Base-by-base conservation (phyloP, 2,797 vertebrate genomes). In the Leuciscus waleckii region DNA sequence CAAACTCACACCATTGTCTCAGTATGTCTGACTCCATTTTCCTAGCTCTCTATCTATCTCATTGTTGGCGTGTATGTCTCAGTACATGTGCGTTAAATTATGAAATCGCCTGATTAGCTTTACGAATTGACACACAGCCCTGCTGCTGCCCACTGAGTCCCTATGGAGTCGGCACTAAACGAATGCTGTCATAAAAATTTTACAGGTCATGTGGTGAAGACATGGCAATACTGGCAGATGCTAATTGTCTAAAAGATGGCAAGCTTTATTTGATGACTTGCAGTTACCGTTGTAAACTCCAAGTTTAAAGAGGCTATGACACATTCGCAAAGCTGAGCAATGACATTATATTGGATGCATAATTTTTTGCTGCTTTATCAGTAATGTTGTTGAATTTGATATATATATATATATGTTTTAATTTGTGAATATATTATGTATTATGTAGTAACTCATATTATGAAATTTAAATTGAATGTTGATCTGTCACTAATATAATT, bases 181-280 rank as follows among this genome's bases (percentile, higher is more conserved):
- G 86, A 90, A 83, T 91, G 80, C 91, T 90, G 87, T 93, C 90
- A 85, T 87, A 90, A 92, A 89, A 63, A 90, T 91, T 92, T 93
- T 90, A 90, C 71, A 35, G 88, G 17, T 76, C 49, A 41, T 81
- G 84, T 21, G 19, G 26, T 63, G 71, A 81, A 75, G 58, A 65
- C 67, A 54, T 51, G 79, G 54, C 49, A 26, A 26, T 10, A 68
- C 13, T 68, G 21, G 23, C 76, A 78, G 56, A n/a, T 41, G 23
- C 32, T 39, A 56, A 81, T 54, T 56, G 49, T 41, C 46, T 70
- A 6, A 56, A 81, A 81, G 67, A 56, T 21, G 29, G 32, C 46
- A 1, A 69, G 79, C 68, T 41, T 81, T 41, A 68, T 80, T 73
- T 68, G 43, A 81, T 56, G 65, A 54, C 4, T 0, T 17, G 46